Conservation (phyloP, 1,140 invertebrate species). For the Drosophila athabasca region DNA sequence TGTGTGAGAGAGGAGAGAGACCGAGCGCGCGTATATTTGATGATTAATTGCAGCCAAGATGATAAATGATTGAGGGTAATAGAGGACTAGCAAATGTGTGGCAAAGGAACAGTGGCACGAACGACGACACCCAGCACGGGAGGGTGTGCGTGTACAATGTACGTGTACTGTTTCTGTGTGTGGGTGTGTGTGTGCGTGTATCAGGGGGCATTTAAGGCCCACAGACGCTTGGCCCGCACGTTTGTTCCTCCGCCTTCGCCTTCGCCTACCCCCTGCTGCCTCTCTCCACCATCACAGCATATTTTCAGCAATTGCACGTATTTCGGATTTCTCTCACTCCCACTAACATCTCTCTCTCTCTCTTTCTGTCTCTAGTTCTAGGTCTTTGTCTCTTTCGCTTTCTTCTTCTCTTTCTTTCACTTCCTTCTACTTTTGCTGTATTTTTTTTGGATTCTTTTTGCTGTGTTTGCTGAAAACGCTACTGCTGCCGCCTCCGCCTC, state of each 20-base stretch:
- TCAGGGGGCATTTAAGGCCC: conserved; percentile 60
- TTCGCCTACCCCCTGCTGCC: conserved; percentile 6
- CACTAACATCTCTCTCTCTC: not conserved
- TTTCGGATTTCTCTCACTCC: conserved; percentile 57
- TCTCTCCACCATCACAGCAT: conserved; percentile 16
- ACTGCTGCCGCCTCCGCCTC: too few relatives aligned
- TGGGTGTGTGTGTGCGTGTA: conserved; percentile 3
- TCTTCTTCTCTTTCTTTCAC: conserved; percentile 5
- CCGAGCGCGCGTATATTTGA: conserved; percentile 53
- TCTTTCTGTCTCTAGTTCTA: conserved; percentile 7
- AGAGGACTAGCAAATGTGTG: conserved; percentile 63
- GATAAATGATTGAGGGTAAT: conserved; percentile 78
- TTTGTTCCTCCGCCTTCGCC: conserved; percentile 6
- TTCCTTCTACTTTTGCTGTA: conserved; percentile 22
- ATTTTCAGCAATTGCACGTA: conserved; percentile 77
- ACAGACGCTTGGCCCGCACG: conserved; percentile 56
- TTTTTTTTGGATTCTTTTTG: conserved; percentile 24
- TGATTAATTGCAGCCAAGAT: conserved; percentile 78
- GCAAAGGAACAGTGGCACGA: not conserved
- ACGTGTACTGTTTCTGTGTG: conserved; percentile 26
- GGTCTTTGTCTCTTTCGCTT: too few relatives aligned
- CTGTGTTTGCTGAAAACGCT: conserved; percentile 36
- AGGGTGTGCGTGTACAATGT: not conserved
- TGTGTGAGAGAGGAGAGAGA: conserved; percentile 45
- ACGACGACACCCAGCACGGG: not conserved